Evolutionary conservation across 1,140 invertebrate species (phyloP), one percentile per base, ranked within the genome.

Genomic region (Lordiphosa collinella): DNA sequence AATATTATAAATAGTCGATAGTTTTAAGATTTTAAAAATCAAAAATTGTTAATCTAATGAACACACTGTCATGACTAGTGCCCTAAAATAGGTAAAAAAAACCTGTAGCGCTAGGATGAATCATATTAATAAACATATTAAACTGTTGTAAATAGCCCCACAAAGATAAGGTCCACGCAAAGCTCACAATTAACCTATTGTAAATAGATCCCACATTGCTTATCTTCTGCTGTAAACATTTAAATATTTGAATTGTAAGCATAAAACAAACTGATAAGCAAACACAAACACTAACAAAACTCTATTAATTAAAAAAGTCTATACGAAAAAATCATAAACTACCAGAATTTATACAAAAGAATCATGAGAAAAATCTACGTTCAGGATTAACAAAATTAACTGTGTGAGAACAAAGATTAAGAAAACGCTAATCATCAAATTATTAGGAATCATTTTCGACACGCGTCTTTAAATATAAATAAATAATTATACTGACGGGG

Each of bases 161-260:
- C n/a, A n/a, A n/a, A n/a, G n/a, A n/a, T n/a, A n/a, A n/a, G n/a
- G n/a, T n/a, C n/a, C n/a, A n/a, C n/a, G n/a, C n/a, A n/a, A n/a
- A n/a, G n/a, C n/a, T n/a, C n/a, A n/a, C n/a, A n/a, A n/a, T n/a
- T n/a, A n/a, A n/a, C n/a, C n/a, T n/a, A n/a, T n/a, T n/a, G n/a
- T n/a, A n/a, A n/a, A n/a, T n/a, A n/a, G n/a, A n/a, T n/a, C n/a
- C n/a, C n/a, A 22, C 12, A 25, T 3, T 22, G 43, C 16, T 22
- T 22, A 22, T 22, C 18, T 32, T 44, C 47, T 61, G 58, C 48
- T 61, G n/a, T 61, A 59, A 16, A 16, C 3, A 16, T 25, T 25
- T 31, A 9, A 8, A 54, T 31, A 22, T 22, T 31, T 34, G 37
- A 58, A 41, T 38, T 11, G 35, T 59, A 57, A 59, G 59, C 55